Conservation (phyloP, 2,113 vertebrate genomes). For the Euleptes europaea region DNA sequence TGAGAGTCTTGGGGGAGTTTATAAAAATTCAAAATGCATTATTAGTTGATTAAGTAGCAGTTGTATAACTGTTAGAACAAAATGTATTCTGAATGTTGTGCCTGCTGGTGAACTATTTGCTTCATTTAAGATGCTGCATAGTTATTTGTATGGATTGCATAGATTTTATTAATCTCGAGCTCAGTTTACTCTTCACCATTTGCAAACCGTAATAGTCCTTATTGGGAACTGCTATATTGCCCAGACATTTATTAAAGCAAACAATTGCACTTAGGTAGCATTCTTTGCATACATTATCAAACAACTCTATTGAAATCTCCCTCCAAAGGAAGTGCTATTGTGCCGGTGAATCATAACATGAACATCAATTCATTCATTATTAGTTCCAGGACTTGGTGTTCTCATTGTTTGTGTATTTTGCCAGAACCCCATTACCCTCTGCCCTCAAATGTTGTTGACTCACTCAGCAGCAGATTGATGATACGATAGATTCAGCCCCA, state of each 20-base stretch:
- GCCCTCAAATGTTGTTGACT: not conserved
- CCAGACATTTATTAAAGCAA: not conserved
- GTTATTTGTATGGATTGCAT: not conserved
- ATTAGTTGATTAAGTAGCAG: not conserved
- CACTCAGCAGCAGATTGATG: not conserved
- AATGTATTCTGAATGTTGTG: not conserved
- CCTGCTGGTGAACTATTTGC: not conserved
- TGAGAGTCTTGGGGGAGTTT: no score
- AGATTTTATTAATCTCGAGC: not conserved
- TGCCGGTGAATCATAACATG: not conserved
- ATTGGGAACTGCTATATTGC: not conserved
- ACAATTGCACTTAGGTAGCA: not conserved
- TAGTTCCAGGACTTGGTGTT: not conserved
- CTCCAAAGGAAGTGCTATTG: not conserved
- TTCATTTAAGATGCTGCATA: not conserved
- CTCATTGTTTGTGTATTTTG: not conserved
- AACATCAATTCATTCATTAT: slow-evolving; percentile 10
- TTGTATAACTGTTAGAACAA: not conserved
- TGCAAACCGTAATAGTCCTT: not conserved
- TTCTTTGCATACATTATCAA: not conserved
- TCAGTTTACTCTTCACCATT: not conserved
- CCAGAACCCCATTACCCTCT: not conserved
- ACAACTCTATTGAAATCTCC: not conserved
- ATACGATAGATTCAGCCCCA: not conserved
- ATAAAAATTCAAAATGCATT: not conserved